Percentiles rank a stretch among this genome's conserved stretches.
These are phyloP conservation scores for Sebastes schlegelii DNA, from an alignment of 2,113 vertebrate species.

Conservation along the genomic window DNA sequence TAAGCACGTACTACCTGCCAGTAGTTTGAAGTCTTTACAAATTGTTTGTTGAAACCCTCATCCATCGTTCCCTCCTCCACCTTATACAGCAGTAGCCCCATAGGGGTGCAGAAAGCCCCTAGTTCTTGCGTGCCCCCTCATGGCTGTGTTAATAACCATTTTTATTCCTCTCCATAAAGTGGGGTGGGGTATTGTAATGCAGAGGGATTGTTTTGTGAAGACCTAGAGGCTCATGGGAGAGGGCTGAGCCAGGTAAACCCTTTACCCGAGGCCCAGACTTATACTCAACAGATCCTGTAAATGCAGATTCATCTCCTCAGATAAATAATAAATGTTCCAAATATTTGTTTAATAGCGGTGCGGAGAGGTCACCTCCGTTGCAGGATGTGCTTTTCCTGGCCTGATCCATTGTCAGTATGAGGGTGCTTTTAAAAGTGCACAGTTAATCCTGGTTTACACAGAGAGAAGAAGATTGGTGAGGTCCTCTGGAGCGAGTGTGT, in stretches of 20 bases:
- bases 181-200: constrained; percentile 38
- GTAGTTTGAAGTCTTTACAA: constrained; percentile 4
- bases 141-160: constrained; percentile 46
- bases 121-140: constrained; percentile 39
- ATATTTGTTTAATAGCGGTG: constrained; percentile 62
- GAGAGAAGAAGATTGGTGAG: constrained; percentile 10
- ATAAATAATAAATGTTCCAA: constrained; percentile 74
- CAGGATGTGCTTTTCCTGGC: constrained; percentile 39
- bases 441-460: constrained; percentile 44
- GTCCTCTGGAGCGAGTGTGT: constrained; percentile 10
- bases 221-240: constrained; percentile 35
- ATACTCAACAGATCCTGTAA: constrained; percentile 42
- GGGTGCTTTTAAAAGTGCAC: constrained; percentile 30
- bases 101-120: constrained; percentile 20
- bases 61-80: neutral
- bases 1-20: neutral
- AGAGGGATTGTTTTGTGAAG: constrained; percentile 52
- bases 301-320: constrained; percentile 63
- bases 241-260: constrained; percentile 64
- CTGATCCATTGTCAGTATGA: constrained; percentile 17
- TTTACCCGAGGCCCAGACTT: constrained; percentile 19
- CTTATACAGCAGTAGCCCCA: constrained; percentile 2
- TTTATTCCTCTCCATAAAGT: constrained; percentile 65
- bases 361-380: constrained; percentile 34
- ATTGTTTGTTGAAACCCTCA: constrained; percentile 21